These are phyloP conservation scores for Cisticola juncidis DNA, from an alignment of 2,113 vertebrate species.

Conservation along the genomic window DNA sequence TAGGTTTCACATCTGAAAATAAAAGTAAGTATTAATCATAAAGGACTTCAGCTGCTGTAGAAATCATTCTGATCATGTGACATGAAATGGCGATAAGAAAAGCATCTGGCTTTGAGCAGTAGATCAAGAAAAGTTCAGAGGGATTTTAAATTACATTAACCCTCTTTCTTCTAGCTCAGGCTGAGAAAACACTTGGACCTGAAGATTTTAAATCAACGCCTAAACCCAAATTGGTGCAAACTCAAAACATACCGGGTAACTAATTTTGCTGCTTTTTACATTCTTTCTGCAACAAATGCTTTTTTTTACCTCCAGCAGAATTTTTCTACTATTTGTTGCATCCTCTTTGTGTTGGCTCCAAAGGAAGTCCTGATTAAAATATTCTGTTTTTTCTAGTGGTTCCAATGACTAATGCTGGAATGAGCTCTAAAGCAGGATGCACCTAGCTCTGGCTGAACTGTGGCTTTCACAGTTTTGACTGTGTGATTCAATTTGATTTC, in stretches of 20 bases:
- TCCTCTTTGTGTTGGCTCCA: neutral
- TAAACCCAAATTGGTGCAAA: slow-evolving; percentile 42
- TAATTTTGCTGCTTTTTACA: slow-evolving; percentile 6
- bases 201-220: slow-evolving; percentile 2
- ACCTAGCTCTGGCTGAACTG: neutral
- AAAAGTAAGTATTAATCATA: neutral
- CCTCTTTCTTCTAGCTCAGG: slow-evolving; percentile 43
- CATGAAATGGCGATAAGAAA: neutral
- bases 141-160: neutral
- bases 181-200: neutral
- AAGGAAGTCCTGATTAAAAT: neutral
- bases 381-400: neutral
- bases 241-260: slow-evolving; percentile 30
- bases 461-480: neutral
- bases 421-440: neutral
- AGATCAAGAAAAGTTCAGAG: neutral
- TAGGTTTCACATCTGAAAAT: neutral
- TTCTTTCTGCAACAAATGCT: neutral
- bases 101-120: neutral
- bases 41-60: neutral
- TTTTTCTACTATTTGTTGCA: neutral
- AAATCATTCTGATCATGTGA: neutral
- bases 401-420: neutral
- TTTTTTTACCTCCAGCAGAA: neutral
- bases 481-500: neutral